These are phyloP conservation scores for Drosophila pandora DNA, from an alignment of 1,140 invertebrate genomes.

Conservation along the genomic window DNA sequence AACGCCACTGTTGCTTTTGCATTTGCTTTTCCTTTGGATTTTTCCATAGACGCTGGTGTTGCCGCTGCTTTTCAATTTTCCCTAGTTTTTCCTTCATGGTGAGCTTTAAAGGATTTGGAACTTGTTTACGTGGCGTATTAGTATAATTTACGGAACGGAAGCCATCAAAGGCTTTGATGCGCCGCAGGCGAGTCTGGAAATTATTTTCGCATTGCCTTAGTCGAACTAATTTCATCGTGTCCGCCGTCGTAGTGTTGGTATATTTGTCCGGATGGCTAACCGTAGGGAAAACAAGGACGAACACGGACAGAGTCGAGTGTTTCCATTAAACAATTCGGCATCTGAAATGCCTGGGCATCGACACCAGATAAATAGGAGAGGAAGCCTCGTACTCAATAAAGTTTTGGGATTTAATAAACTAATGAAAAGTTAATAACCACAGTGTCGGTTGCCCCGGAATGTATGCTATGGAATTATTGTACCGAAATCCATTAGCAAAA, in stretches of 20 bases:
- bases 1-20: constrained; percentile 12
- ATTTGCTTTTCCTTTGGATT: constrained; percentile 18
- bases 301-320: constrained; percentile 3
- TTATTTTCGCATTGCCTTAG: constrained; percentile 65
- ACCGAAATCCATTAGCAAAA: constrained; percentile 38
- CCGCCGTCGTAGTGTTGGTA: constrained; percentile 37
- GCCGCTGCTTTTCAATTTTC: constrained; percentile 49
- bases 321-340: constrained; percentile 30
- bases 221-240: constrained; percentile 58
- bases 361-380: constrained; percentile 20
- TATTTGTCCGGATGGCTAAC: constrained; percentile 32
- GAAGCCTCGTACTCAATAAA: constrained; percentile 7
- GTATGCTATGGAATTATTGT: constrained; percentile 5
- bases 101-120: constrained; percentile 77
- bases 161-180: constrained; percentile 73
- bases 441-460: constrained; percentile 6
- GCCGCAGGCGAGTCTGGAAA: constrained; percentile 65
- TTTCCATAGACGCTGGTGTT: constrained; percentile 10
- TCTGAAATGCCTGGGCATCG: constrained; percentile 18
- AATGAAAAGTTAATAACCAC: constrained; percentile 30
- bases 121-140: constrained; percentile 80
- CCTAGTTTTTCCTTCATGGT: constrained; percentile 32
- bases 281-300: constrained; percentile 33
- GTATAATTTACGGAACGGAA: constrained; percentile 72
- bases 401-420: constrained; percentile 28